phyloP scores from a whole-genome alignment of 2,113 vertebrate genomes.

The Istiophorus platypterus region DNA sequence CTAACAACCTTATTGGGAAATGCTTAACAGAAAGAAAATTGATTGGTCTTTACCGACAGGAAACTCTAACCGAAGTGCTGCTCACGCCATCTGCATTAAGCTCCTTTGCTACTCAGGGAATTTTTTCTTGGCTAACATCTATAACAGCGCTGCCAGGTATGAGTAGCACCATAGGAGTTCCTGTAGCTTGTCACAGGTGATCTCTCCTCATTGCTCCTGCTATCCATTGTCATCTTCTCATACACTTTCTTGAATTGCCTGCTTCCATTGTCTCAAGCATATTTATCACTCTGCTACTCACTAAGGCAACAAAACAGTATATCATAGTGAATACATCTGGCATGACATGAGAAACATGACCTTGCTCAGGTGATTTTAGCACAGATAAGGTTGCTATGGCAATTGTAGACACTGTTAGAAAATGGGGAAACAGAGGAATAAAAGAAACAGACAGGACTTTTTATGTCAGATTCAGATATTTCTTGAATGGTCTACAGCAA shows the following conservation, averaged over 20 bases:
- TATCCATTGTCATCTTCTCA: slow-evolving; percentile 14
- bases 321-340: slow-evolving; percentile 23
- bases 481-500: background rate
- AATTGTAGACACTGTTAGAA: background rate
- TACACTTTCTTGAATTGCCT: background rate
- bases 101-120: background rate
- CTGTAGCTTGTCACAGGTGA: background rate
- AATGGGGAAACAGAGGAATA: background rate
- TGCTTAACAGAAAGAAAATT: background rate
- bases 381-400: slow-evolving; percentile 22
- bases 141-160: background rate
- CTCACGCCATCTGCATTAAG: background rate
- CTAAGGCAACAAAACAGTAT: slow-evolving; percentile 8
- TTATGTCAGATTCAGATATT: background rate
- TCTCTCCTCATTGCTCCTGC: background rate
- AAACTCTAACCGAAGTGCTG: background rate
- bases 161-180: background rate
- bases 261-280: background rate
- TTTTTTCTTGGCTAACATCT: slow-evolving; percentile 10
- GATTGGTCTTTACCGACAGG: too few relatives aligned
- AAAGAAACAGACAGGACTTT: slow-evolving; percentile 4
- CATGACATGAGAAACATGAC: slow-evolving; percentile 12
- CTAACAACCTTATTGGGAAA: too few relatives aligned
- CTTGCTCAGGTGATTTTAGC: slow-evolving; percentile 33
- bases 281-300: background rate